phyloP scores from a whole-genome alignment of 1,140 invertebrate species.

The Andricus grossulariae region DNA sequence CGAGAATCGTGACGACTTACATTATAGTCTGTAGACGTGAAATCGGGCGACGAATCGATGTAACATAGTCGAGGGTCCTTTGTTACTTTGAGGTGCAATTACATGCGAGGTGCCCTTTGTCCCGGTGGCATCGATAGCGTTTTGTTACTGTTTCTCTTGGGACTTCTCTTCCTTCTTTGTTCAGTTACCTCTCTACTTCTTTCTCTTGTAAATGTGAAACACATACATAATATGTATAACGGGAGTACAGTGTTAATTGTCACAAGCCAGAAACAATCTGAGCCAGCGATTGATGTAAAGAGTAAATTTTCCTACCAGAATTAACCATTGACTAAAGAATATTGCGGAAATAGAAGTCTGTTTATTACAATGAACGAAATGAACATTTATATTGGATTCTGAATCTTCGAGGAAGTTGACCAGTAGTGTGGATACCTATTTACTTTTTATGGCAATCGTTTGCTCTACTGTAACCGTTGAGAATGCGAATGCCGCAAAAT shows the following conservation, averaged over 20 bases:
- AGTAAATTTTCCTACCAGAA: not conserved
- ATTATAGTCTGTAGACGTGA: conserved; percentile 53
- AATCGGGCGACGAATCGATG: conserved; percentile 71
- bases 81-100: conserved; percentile 69
- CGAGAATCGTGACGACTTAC: conserved; percentile 56
- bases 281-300: not conserved
- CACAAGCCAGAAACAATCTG: not conserved
- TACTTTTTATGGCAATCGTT: too few species aligned
- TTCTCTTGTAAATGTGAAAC: not conserved
- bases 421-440: too few species aligned
- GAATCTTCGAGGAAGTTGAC: too few species aligned
- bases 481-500: too few species aligned
- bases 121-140: conserved; percentile 65
- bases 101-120: conserved; percentile 59
- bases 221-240: not conserved
- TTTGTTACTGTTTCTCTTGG: conserved; percentile 72
- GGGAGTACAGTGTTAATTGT: not conserved
- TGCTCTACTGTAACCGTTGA: too few species aligned
- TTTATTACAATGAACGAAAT: too few species aligned
- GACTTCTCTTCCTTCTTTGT: conserved; percentile 46
- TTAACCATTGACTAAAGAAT: too few species aligned
- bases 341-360: too few species aligned
- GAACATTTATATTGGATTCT: too few species aligned
- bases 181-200: conserved; percentile 35
- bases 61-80: conserved; percentile 72